Conservation (phyloP, 2,797 vertebrate genomes). For the Gallinago solitaria region DNA sequence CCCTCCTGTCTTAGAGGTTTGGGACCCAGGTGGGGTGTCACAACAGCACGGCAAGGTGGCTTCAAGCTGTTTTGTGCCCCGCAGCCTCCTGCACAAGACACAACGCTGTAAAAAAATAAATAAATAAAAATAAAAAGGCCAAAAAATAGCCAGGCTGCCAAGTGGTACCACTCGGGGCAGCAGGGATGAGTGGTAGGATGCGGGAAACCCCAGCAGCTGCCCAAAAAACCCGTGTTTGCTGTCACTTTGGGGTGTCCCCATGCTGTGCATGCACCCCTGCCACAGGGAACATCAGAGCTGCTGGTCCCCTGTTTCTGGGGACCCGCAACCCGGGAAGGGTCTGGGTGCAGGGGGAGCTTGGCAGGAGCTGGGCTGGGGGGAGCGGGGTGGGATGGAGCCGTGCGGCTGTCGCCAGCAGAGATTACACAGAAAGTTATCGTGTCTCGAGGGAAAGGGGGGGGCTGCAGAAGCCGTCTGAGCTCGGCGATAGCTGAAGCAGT, state of each 20-base stretch:
- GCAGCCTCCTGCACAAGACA: neutral
- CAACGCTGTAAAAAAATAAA: too few species aligned
- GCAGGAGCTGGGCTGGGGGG: neutral
- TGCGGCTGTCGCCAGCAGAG: neutral
- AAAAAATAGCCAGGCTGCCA: neutral
- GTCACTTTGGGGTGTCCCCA: neutral
- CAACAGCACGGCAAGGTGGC: accelerated
- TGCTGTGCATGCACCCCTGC: neutral
- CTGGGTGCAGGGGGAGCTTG: accelerated
- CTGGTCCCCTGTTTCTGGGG: neutral
- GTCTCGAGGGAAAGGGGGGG: neutral
- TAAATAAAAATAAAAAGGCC: neutral
- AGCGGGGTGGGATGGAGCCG: accelerated
- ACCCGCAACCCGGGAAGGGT: accelerated
- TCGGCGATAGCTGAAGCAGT: neutral
- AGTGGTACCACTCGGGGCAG: neutral
- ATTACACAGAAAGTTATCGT: neutral
- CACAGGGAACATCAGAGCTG: accelerated
- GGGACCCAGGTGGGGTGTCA: neutral
- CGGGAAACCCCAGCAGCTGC: neutral
- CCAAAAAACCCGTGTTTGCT: neutral
- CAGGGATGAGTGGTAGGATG: neutral
- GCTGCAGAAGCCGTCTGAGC: constrained; percentile 8
- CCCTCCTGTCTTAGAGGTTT: neutral
- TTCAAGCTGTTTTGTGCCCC: neutral